These are phyloP conservation scores for Sphaerodactylus townsendi DNA, from an alignment of 2,113 vertebrate genomes.

Conservation along the genomic window DNA sequence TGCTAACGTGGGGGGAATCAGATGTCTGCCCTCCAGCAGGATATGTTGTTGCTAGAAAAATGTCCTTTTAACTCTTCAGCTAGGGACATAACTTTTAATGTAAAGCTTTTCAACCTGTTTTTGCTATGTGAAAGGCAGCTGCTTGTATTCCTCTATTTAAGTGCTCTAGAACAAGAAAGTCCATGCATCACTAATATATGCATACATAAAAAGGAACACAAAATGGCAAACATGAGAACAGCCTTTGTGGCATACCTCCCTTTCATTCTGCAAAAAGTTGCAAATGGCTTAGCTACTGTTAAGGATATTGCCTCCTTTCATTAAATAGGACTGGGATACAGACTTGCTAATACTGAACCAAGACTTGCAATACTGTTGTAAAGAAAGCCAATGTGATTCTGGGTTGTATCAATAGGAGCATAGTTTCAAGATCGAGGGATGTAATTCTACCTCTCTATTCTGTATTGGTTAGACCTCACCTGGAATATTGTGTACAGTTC, in stretches of 20 bases:
- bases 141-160: not conserved
- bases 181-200: not conserved
- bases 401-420: too few relatives aligned
- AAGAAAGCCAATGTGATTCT: too few relatives aligned
- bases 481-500: too few relatives aligned
- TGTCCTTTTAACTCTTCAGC: not conserved
- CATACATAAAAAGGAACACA: not conserved
- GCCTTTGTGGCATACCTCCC: not conserved
- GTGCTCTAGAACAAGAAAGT: not conserved
- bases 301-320: not conserved
- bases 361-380: not conserved
- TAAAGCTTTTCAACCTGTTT: too few relatives aligned
- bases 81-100: not conserved
- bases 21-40: not conserved
- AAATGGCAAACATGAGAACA: not conserved
- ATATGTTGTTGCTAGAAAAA: not conserved
- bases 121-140: too few relatives aligned
- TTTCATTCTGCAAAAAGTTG: not conserved
- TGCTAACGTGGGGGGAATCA: not conserved
- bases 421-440: too few relatives aligned
- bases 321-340: too few relatives aligned
- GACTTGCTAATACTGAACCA: not conserved
- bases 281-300: not conserved
- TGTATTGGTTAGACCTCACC: too few relatives aligned
- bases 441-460: too few relatives aligned